Evolutionary conservation across 2,888 invertebrate genomes (phyloP).

Genomic region (Psylliodes chrysocephalus): DNA sequence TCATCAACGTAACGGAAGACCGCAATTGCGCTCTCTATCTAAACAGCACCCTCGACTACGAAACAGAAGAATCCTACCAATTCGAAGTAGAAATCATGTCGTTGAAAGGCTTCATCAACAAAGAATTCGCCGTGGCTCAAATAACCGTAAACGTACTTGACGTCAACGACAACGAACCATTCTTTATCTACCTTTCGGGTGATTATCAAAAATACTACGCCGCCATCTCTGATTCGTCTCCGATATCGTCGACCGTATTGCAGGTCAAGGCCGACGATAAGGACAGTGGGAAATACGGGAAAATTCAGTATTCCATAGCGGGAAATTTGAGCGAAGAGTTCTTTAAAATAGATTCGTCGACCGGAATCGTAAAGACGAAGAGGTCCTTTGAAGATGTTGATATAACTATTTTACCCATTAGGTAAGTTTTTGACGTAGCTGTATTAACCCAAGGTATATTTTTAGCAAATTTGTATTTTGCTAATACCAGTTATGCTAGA

Average conservation of each 20-base stretch:
- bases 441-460: too few species aligned
- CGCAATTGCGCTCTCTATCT: constrained; percentile 85
- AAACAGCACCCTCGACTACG: constrained; percentile 81
- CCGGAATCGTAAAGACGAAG: constrained; percentile 81
- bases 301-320: constrained; percentile 73
- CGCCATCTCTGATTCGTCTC: constrained; percentile 78
- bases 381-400: constrained; percentile 77
- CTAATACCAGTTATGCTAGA: too few species aligned
- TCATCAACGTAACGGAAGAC: constrained; percentile 78
- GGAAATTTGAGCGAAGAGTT: constrained; percentile 68
- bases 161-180: constrained; percentile 89
- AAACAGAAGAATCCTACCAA: constrained; percentile 77
- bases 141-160: constrained; percentile 86
- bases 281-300: constrained; percentile 86
- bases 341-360: constrained; percentile 77
- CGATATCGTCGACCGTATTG: constrained; percentile 79
- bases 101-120: constrained; percentile 82
- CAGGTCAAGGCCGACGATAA: constrained; percentile 88
- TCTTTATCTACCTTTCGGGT: constrained; percentile 76
- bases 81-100: constrained; percentile 83
- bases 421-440: not conserved
- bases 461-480: too few species aligned
- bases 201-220: constrained; percentile 78
- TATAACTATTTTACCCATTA: constrained; percentile 73
- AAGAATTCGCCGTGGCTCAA: constrained; percentile 77